Evolutionary conservation across 2,797 vertebrate species (phyloP).

Genomic region (Cyclura pinguis): DNA sequence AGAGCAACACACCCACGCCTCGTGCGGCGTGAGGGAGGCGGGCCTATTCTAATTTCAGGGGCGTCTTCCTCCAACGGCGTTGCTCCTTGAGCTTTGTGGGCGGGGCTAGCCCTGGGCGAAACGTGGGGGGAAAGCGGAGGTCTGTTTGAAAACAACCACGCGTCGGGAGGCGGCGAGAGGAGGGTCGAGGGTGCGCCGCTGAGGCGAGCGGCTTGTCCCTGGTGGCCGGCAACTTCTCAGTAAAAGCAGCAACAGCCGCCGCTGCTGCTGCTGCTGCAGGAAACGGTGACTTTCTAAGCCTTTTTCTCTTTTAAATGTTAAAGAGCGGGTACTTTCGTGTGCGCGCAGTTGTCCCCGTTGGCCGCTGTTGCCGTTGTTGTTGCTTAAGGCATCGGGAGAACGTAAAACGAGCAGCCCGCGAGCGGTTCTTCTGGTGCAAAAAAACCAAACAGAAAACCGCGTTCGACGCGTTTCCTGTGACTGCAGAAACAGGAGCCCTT

Average conservation of each 20-base stretch:
- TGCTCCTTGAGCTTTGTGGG: constrained; percentile 50
- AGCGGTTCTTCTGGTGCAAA: neutral
- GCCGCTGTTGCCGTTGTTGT: neutral
- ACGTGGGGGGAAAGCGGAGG: constrained; percentile 58
- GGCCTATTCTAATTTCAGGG: constrained; percentile 51
- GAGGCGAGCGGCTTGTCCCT: neutral
- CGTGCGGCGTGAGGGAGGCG: constrained; percentile 36
- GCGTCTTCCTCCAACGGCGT: constrained; percentile 60
- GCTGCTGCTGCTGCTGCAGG: neutral
- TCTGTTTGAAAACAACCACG: constrained; percentile 71
- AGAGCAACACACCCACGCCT: neutral
- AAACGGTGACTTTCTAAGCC: neutral
- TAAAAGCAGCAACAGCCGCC: neutral
- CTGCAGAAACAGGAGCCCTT: neutral
- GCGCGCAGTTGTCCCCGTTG: neutral
- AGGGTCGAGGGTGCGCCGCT: no score
- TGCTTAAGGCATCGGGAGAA: neutral
- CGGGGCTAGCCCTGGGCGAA: constrained; percentile 62
- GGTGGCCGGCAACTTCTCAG: neutral
- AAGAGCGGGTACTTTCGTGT: neutral
- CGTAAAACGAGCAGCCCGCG: no score
- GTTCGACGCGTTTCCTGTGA: no score
- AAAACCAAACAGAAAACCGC: no score
- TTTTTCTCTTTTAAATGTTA: no score
- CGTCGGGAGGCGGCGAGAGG: no score